Evolutionary conservation across 2,888 invertebrate species (phyloP).

Genomic region (Drosophila gaucha): DNA sequence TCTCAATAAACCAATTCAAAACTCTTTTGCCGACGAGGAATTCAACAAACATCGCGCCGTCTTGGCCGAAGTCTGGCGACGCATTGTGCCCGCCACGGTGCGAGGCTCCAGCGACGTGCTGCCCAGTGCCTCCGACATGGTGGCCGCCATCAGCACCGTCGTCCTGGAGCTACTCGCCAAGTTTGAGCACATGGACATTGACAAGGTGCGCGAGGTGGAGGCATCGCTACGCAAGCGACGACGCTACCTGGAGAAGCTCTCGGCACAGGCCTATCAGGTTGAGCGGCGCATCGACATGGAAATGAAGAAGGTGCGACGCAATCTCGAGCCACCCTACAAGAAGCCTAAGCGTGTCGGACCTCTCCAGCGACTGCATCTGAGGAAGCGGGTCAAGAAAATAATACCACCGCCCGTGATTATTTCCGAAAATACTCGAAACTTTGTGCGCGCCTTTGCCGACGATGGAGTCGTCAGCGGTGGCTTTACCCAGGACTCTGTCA

Average conservation of each 20-base stretch:
- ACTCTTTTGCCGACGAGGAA: slow-evolving; percentile 66
- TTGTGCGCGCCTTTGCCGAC: slow-evolving; percentile 82
- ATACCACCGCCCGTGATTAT: slow-evolving; percentile 49
- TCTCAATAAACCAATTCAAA: slow-evolving; percentile 67
- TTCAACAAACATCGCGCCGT: slow-evolving; percentile 72
- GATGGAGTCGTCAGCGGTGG: slow-evolving; percentile 59
- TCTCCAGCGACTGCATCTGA: slow-evolving; percentile 70
- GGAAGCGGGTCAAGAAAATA: slow-evolving; percentile 52
- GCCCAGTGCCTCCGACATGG: slow-evolving; percentile 76
- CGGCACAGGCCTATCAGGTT: slow-evolving; percentile 77
- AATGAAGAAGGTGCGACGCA: slow-evolving; percentile 81
- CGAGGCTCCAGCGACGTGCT: slow-evolving; percentile 71
- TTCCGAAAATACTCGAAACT: slow-evolving; percentile 78
- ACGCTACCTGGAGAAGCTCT: slow-evolving; percentile 68
- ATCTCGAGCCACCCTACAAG: slow-evolving; percentile 78
- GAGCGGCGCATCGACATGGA: slow-evolving; percentile 82
- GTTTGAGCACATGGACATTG: slow-evolving; percentile 78
- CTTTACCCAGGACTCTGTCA: slow-evolving; percentile 68
- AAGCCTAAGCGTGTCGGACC: slow-evolving; percentile 70
- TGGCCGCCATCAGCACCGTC: slow-evolving; percentile 76
- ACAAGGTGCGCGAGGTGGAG: slow-evolving; percentile 63
- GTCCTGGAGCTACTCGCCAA: slow-evolving; percentile 73
- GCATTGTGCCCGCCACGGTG: slow-evolving; percentile 76
- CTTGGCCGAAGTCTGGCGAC: slow-evolving; percentile 78
- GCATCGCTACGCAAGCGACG: slow-evolving; percentile 66